Evolutionary conservation across 2,113 vertebrate genomes (phyloP), one percentile per base, ranked within the genome.

Genomic region (Halichoerus grypus): DNA sequence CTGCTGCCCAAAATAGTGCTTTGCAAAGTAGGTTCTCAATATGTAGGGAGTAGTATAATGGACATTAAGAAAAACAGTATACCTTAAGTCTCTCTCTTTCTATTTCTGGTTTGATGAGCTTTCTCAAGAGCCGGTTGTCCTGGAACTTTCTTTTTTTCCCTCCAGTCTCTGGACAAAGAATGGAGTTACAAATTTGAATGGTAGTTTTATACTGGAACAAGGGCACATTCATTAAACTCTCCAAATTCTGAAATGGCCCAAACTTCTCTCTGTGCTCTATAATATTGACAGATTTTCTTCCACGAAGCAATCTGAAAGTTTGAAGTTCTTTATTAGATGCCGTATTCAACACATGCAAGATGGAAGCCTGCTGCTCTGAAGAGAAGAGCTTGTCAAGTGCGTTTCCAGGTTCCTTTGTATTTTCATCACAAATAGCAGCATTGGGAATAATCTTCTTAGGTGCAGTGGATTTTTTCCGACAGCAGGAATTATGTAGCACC

Each of bases 181-280:
- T 99, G 28, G 99, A 98, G 95, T 99, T 97, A 92, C 99, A 99
- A 7, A 99, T 98, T 6, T 98, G 97, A 39, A 98, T 53, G 0
- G 97, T 95, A 63, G 98, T 99, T 97, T 99, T 99, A 98, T 99
- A 98, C 39, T 99, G 99, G 55, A 99, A 98, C n/a, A 98, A 96
- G 14, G 99, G 98, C 0, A 99, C 99, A 18, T 99, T 98, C 18
- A 98, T 95, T 86, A 99, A 97, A 92, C 98, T 99, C 55, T 99
- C 98, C 94, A 99, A 97, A 69, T 97, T 98, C 61, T 91, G 97
- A 94, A 99, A 99, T 0, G 99, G 99, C 31, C 98, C 98, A 2
- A 99, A 98, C 69, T 98, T 98, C 22, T 98, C 98, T 96, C 99
- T 94, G 97, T 98, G 95, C 1, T 98, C 97, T 18, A 99, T 92